These are phyloP conservation scores for Bolborhynchus lineola DNA, from an alignment of 2,113 vertebrate species.

Conservation along the genomic window DNA sequence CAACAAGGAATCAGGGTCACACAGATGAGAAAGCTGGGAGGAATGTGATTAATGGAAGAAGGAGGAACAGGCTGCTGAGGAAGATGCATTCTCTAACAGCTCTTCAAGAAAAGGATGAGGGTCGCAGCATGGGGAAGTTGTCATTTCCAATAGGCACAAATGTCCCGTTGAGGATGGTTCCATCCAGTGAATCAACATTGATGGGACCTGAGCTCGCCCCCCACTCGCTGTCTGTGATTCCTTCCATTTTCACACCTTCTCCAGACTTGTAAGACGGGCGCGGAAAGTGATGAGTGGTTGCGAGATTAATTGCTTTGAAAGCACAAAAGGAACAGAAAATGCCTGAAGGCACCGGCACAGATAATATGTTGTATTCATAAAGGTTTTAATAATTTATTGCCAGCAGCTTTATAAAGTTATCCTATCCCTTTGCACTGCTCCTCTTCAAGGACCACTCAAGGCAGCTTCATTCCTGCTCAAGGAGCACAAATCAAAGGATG, in stretches of 20 bases:
- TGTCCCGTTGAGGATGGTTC: neutral
- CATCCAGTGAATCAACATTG: neutral
- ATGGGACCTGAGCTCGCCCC: neutral
- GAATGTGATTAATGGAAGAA: neutral
- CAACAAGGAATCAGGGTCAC: neutral
- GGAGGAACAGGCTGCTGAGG: neutral
- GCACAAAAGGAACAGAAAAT: conserved; percentile 43
- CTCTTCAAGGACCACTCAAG: conserved; percentile 2
- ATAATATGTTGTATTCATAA: conserved; percentile 46
- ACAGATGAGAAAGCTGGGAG: neutral
- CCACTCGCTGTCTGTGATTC: neutral
- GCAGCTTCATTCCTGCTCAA: neutral
- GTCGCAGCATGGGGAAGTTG: neutral
- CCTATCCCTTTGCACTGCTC: neutral
- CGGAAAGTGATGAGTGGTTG: neutral
- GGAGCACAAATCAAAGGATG: neutral
- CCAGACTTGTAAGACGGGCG: neutral
- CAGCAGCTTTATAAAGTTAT: conserved; percentile 28
- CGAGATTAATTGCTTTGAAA: conserved; percentile 55
- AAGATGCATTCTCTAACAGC: neutral
- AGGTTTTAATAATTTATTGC: conserved; percentile 56
- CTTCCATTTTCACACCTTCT: neutral
- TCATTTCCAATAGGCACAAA: neutral
- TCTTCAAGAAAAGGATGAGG: neutral
- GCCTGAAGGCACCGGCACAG: neutral